Percentiles rank a stretch among this genome's conserved stretches.
Evolutionary conservation across 1,140 invertebrate species (phyloP).

Genomic region (Drosophila sechellia): DNA sequence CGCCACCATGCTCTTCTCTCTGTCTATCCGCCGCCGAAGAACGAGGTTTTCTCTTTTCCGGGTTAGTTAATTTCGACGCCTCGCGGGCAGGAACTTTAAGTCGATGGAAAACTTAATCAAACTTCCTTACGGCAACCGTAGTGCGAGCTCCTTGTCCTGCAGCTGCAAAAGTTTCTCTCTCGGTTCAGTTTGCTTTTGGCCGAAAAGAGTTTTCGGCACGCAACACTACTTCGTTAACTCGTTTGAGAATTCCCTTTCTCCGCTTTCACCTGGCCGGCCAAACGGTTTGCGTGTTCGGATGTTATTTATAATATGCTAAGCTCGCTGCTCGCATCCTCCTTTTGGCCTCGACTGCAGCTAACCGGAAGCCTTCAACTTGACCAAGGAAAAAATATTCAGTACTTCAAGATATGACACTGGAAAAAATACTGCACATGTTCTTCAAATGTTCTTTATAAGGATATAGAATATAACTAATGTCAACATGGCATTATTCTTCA

Average conservation of each 20-base stretch:
- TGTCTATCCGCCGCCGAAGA: not conserved
- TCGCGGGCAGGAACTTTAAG: slow-evolving; percentile 68
- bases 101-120: slow-evolving; percentile 77
- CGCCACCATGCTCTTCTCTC: slow-evolving; percentile 9
- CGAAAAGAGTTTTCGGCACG: slow-evolving; percentile 56
- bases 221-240: slow-evolving; percentile 69
- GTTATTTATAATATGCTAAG: slow-evolving; percentile 74
- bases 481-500: too few relatives aligned
- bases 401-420: slow-evolving; percentile 38
- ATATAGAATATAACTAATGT: too few relatives aligned
- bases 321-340: slow-evolving; percentile 12
- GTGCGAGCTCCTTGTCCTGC: slow-evolving; percentile 26
- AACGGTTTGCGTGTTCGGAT: slow-evolving; percentile 76
- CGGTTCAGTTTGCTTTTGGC: slow-evolving; percentile 10
- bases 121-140: slow-evolving; percentile 51
- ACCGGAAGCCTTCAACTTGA: slow-evolving; percentile 65
- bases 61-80: slow-evolving; percentile 75
- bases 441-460: not conserved
- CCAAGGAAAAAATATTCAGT: slow-evolving; percentile 43
- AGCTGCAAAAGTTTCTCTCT: slow-evolving; percentile 35
- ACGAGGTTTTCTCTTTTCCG: slow-evolving; percentile 34
- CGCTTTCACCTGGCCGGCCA: slow-evolving; percentile 62
- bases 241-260: slow-evolving; percentile 31
- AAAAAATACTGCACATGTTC: not conserved
- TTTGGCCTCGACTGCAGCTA: slow-evolving; percentile 5